These are phyloP conservation scores for Andricus grossulariae DNA, from an alignment of 1,140 invertebrate genomes.

Conservation along the genomic window DNA sequence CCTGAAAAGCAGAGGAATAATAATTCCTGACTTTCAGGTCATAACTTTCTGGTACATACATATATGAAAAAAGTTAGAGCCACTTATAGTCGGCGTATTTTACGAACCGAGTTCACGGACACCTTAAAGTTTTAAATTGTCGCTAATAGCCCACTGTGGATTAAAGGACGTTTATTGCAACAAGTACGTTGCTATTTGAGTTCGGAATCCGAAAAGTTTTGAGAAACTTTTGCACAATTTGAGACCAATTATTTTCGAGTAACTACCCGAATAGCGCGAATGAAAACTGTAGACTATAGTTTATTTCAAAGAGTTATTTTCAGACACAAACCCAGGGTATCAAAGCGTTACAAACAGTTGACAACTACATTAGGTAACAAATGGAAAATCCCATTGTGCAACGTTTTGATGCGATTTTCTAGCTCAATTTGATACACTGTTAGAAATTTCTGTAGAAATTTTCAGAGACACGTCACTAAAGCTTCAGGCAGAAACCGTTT, in stretches of 20 bases:
- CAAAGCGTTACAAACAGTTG: no score
- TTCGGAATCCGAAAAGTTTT: not conserved
- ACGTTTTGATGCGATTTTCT: no score
- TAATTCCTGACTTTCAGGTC: slow-evolving; percentile 39
- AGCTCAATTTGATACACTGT: no score
- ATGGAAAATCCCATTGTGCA: no score
- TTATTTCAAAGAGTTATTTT: not conserved
- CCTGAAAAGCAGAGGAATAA: slow-evolving; percentile 48
- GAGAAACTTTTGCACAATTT: slow-evolving; percentile 17
- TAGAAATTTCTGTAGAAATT: no score
- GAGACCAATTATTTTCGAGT: slow-evolving; percentile 17
- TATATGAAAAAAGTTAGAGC: slow-evolving; percentile 62
- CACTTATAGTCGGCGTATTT: slow-evolving; percentile 59
- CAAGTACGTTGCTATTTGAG: slow-evolving; percentile 23
- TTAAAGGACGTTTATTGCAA: slow-evolving; percentile 20
- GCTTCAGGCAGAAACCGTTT: no score
- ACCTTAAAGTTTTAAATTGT: slow-evolving; percentile 28
- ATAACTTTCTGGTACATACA: slow-evolving; percentile 46
- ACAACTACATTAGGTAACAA: no score
- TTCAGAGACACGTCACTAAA: no score
- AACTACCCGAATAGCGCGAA: slow-evolving; percentile 1
- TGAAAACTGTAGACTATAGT: not conserved
- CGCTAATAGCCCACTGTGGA: slow-evolving; percentile 18
- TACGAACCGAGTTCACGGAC: slow-evolving; percentile 50
- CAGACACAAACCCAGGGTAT: no score